Percentiles rank a stretch among this genome's conserved stretches.
phyloP scores from a whole-genome alignment of 1,140 invertebrate species.

The Prorops nasuta region DNA sequence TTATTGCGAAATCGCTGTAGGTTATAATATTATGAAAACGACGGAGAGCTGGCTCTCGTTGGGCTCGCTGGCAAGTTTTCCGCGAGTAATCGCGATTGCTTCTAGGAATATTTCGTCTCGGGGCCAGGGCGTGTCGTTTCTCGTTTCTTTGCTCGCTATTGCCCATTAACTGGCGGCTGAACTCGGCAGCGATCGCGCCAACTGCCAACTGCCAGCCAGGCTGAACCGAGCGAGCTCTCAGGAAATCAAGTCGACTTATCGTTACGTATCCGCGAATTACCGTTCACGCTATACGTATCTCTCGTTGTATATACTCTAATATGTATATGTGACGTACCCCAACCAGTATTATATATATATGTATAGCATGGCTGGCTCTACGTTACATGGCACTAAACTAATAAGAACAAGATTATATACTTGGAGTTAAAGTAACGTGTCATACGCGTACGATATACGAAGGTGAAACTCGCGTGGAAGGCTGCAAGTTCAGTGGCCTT shows the following conservation, averaged over 20 bases:
- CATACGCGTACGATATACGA: too few species aligned
- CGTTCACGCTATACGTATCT: neutral
- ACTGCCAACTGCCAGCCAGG: too few species aligned
- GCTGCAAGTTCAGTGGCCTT: conserved; percentile 44
- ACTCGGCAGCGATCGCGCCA: neutral
- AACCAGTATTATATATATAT: too few species aligned
- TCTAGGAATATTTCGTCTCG: conserved; percentile 32
- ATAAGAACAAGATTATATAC: too few species aligned
- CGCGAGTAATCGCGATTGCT: conserved; percentile 22
- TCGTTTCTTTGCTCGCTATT: conserved; percentile 25
- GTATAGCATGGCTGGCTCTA: too few species aligned
- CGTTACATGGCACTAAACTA: too few species aligned
- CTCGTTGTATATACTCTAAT: too few species aligned
- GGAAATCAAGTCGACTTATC: neutral
- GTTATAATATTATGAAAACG: too few species aligned
- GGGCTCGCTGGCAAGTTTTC: conserved; percentile 30
- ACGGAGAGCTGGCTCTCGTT: conserved; percentile 14
- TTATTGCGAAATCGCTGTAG: conserved; percentile 17
- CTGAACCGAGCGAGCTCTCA: too few species aligned
- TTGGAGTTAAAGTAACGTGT: too few species aligned
- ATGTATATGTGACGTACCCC: too few species aligned
- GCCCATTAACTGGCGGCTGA: conserved; percentile 22
- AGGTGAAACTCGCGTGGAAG: too few species aligned
- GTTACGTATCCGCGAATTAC: neutral
- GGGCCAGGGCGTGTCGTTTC: conserved; percentile 25